phyloP scores from a whole-genome alignment of 2,113 vertebrate genomes.

The Tinamus guttatus region DNA sequence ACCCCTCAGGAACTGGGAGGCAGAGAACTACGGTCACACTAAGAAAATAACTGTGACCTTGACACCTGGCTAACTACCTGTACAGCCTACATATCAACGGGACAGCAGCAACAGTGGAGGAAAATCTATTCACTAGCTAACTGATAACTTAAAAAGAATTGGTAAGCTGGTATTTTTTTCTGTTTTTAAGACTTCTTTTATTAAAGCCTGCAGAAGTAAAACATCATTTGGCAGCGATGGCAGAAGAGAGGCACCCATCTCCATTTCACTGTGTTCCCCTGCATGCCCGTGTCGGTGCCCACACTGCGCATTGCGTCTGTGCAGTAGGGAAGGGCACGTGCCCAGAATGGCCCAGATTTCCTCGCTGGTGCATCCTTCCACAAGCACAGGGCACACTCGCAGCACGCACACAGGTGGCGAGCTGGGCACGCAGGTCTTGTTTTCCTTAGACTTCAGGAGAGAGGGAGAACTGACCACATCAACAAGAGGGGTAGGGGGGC shows the following conservation, averaged over 20 bases:
- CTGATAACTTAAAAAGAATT: not conserved
- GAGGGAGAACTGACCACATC: not conserved
- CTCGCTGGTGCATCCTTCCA: not conserved
- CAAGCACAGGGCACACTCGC: not conserved
- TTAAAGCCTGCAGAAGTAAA: not conserved
- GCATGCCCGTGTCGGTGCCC: not conserved
- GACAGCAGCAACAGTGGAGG: not conserved
- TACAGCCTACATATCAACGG: not conserved
- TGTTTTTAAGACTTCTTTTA: not conserved
- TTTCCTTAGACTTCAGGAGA: not conserved
- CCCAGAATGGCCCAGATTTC: not conserved
- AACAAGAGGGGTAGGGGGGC: not conserved
- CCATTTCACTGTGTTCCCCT: not conserved
- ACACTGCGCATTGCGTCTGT: not conserved
- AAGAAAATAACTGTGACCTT: not conserved
- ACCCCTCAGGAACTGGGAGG: not conserved
- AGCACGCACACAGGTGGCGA: not conserved
- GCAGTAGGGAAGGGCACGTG: rapidly evolving
- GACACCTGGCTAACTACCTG: not conserved
- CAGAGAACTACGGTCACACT: not conserved
- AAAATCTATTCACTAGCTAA: not conserved
- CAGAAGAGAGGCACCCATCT: not conserved
- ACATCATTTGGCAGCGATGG: not conserved
- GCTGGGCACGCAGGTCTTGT: not conserved
- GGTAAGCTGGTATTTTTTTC: not conserved